Base-by-base conservation (phyloP, 2,888 invertebrate species). In the Tethea ocularis region DNA sequence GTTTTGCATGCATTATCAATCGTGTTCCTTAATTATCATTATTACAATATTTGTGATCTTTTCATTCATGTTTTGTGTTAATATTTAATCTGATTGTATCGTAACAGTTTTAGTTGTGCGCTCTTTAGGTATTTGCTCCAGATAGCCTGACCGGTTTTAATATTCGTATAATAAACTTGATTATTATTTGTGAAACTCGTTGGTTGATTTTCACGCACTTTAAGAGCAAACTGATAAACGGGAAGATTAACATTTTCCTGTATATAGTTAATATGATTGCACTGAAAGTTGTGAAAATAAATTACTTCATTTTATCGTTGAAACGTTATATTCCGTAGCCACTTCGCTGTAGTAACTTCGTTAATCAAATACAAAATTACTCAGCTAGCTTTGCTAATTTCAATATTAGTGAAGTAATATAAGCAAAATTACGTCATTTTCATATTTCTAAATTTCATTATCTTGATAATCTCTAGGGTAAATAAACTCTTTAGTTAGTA, bases 391-490 rank as follows among this genome's bases (percentile, higher is more conserved):
- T 4, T 57, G 17, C 58, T 54, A 60, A 56, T 61, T 64, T 60
- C 26, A 36, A 57, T 52, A 57, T 53, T 20, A 46, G 17, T 20
- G 52, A 56, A 20, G 29, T 23, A 57, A 51, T 62, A 66, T 66
- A 61, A 61, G 64, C 61, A 57, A 58, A 58, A 57, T 64, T 63
- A 59, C 64, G 61, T 66, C 63, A 63, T 56, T 41, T 57, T 13
- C 29, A 51, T 64, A 41, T 57, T 36, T 15, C n/a, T 63, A 61
- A n/a, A 68, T 61, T 68, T 55, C 53, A 53, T 46, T 17, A 20
- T 17, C 22, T 20, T 53, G 63, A 63, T 66, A 64, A 64, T 64
- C 61, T 55, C 60, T 57, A 59, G 62, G 63, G 64, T 59, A 67
- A 57, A 53, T 57, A 52, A 41, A 51, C 46, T 7, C 33, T 33